Percentiles rank a stretch among this genome's conserved stretches.
These are phyloP conservation scores for Tupaia chinensis DNA, from an alignment of 2,113 vertebrate species.

Conservation along the genomic window DNA sequence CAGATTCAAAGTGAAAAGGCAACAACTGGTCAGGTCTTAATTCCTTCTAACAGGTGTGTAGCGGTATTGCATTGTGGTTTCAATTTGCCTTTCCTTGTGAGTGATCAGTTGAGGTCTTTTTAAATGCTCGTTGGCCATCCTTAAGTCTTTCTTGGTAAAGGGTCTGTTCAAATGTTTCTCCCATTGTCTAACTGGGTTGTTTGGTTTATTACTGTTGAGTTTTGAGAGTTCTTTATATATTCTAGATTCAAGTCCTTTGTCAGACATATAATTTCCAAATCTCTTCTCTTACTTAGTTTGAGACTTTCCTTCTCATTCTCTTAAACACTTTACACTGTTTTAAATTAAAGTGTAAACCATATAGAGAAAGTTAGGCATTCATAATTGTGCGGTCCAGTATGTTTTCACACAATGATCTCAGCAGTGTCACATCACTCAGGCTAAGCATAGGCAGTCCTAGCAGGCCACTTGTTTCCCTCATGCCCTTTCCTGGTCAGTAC, in stretches of 20 bases:
- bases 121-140: no score
- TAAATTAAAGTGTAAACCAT: neutral
- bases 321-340: neutral
- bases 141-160: no score
- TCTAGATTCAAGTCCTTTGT: neutral
- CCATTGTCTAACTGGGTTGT: neutral
- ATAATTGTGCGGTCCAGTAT: neutral
- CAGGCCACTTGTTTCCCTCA: fast-evolving
- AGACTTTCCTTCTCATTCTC: neutral
- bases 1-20: neutral
- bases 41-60: no score
- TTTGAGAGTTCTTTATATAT: neutral
- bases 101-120: no score
- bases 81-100: no score
- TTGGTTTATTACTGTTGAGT: no score
- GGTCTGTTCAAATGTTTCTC: neutral
- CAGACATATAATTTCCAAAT: neutral
- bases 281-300: neutral
- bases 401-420: neutral
- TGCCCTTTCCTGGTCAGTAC: fast-evolving
- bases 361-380: neutral
- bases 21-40: neutral
- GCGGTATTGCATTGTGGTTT: no score
- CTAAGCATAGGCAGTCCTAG: neutral
- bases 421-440: neutral